phyloP scores from a whole-genome alignment of 2,113 vertebrate genomes.

The Morone chrysops region DNA sequence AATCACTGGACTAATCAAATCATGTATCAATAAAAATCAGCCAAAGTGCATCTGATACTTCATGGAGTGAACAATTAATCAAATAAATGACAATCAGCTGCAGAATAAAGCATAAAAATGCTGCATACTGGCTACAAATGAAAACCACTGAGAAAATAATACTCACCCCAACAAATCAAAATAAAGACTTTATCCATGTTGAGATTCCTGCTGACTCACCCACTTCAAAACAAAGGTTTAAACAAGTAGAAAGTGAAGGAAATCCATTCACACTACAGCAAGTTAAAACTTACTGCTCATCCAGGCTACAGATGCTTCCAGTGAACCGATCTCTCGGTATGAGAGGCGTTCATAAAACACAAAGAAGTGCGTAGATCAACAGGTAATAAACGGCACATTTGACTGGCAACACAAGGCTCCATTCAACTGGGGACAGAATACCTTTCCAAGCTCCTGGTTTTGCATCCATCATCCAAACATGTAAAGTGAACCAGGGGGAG shows the following conservation, averaged over 20 bases:
- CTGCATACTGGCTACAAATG: background rate
- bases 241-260: background rate
- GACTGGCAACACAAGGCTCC: constrained; percentile 10
- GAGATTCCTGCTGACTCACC: background rate
- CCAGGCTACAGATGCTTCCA: background rate
- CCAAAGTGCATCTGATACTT: too few relatives aligned
- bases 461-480: constrained; percentile 38
- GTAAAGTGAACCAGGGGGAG: constrained; percentile 21
- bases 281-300: background rate
- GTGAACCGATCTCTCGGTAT: background rate
- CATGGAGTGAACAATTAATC: too few relatives aligned
- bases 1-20: too few relatives aligned
- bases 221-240: background rate
- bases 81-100: too few relatives aligned
- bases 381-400: constrained; percentile 13
- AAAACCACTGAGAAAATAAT: background rate
- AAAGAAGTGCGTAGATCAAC: too few relatives aligned
- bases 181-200: constrained; percentile 41
- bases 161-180: constrained; percentile 51
- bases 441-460: background rate
- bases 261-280: too few relatives aligned
- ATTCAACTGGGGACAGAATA: background rate
- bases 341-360: background rate
- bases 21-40: too few relatives aligned
- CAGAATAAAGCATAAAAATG: background rate